Conservation (phyloP, 1,140 invertebrate genomes). For the Mycetomoellerius zeteki region DNA sequence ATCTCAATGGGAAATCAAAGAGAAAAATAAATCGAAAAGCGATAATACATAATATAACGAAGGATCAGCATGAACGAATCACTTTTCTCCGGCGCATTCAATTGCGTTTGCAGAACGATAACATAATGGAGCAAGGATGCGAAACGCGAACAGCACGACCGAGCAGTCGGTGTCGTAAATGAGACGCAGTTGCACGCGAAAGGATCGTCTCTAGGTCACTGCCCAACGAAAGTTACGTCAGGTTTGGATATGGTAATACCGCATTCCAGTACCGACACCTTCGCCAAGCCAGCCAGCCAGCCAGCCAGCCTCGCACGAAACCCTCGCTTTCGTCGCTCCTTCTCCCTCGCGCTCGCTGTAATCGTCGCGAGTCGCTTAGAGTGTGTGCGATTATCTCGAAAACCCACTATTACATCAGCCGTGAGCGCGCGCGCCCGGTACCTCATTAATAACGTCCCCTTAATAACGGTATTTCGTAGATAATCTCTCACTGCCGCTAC, state of each 20-base stretch:
- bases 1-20: background rate
- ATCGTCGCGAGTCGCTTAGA: constrained; percentile 65
- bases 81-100: background rate
- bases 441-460: constrained; percentile 72
- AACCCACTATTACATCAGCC: constrained; percentile 67
- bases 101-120: background rate
- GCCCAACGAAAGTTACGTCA: constrained; percentile 82
- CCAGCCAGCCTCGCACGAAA: constrained; percentile 37
- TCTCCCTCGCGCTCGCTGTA: constrained; percentile 9
- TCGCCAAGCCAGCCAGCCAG: constrained; percentile 67
- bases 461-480: constrained; percentile 71
- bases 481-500: constrained; percentile 58
- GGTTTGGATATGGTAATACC: constrained; percentile 82
- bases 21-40: constrained; percentile 1
- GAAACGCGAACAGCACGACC: constrained; percentile 8
- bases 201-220: constrained; percentile 82
- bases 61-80: background rate
- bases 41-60: background rate
- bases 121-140: constrained; percentile 43
- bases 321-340: constrained; percentile 50
- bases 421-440: constrained; percentile 31
- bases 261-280: constrained; percentile 80
- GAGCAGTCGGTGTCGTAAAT: constrained; percentile 63
- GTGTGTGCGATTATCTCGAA: constrained; percentile 69
- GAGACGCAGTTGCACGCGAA: constrained; percentile 74